Conservation (phyloP, 2,888 invertebrate species). For the Eustalomyia histrio region DNA sequence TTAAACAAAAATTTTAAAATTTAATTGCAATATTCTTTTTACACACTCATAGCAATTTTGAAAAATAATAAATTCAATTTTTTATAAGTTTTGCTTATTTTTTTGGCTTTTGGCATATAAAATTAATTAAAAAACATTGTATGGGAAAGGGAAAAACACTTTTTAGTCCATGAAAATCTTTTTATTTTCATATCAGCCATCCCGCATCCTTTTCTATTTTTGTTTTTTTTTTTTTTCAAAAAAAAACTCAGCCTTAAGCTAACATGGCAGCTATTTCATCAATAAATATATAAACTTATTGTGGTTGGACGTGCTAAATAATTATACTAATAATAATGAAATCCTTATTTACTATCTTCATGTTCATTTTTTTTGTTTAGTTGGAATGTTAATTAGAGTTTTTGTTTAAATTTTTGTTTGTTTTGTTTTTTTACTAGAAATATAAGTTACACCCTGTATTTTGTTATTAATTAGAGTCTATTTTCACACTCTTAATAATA, state of each 20-base stretch:
- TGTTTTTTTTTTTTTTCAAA: conserved; percentile 13
- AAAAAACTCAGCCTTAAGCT: conserved; percentile 45
- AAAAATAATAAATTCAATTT: conserved; percentile 3
- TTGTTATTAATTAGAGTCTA: conserved; percentile 16
- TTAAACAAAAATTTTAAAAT: conserved; percentile 13
- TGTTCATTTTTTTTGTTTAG: background rate
- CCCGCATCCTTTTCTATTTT: conserved; percentile 74
- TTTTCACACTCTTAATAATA: conserved; percentile 2
- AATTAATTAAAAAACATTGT: too few relatives aligned
- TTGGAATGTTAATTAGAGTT: conserved; percentile 48
- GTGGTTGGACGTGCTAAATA: conserved; percentile 14
- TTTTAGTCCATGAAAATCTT: background rate
- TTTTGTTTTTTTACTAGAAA: conserved; percentile 28
- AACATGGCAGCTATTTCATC: conserved; percentile 41
- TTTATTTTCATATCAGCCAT: conserved; percentile 73
- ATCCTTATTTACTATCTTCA: background rate
- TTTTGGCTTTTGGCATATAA: background rate
- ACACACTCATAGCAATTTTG: conserved; percentile 41
- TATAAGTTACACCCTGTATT: conserved; percentile 22
- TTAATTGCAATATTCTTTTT: conserved; percentile 19
- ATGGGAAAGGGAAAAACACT: background rate
- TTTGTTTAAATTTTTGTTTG: conserved; percentile 3
- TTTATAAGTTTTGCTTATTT: conserved; percentile 33
- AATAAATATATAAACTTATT: background rate
- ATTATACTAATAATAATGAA: background rate